Evolutionary conservation across 2,113 vertebrate species (phyloP).

Genomic region (Peromyscus californicus): DNA sequence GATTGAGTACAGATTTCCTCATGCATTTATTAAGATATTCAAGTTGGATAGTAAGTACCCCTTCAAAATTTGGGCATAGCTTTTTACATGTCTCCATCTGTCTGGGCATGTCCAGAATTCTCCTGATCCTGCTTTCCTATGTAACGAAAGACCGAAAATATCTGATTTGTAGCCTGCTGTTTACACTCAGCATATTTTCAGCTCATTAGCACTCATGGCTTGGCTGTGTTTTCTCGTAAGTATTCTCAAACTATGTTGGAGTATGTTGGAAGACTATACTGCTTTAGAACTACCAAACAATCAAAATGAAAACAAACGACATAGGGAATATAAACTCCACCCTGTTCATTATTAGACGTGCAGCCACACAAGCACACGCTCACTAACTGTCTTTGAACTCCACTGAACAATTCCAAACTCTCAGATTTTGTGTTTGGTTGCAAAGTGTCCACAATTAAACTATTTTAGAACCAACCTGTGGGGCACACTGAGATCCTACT

Average conservation of each 20-base stretch:
- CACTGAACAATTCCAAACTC: not conserved
- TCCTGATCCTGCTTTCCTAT: not conserved
- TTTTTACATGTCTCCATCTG: not conserved
- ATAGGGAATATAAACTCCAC: not conserved
- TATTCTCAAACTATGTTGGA: conserved; percentile 11
- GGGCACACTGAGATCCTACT: not conserved
- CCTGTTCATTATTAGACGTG: conserved; percentile 12
- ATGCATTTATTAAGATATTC: not conserved
- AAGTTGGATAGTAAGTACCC: not conserved
- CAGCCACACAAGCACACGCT: not conserved
- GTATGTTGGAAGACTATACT: not conserved
- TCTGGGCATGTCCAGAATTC: not conserved
- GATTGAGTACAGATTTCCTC: not conserved
- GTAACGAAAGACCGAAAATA: not conserved
- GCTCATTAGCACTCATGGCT: conserved; percentile 5
- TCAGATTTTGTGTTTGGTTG: not conserved
- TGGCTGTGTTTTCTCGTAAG: not conserved
- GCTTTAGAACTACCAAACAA: conserved; percentile 15
- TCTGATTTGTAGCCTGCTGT: not conserved
- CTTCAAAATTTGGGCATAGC: conserved; percentile 15
- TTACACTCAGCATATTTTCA: not conserved
- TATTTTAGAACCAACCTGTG: not conserved
- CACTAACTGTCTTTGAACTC: conserved; percentile 13
- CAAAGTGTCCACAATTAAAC: not conserved
- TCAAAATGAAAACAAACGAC: conserved; percentile 27